Evolutionary conservation across 2,888 invertebrate species (phyloP), one percentile per base, ranked within the genome.

Genomic region (Mythimna ferrago): DNA sequence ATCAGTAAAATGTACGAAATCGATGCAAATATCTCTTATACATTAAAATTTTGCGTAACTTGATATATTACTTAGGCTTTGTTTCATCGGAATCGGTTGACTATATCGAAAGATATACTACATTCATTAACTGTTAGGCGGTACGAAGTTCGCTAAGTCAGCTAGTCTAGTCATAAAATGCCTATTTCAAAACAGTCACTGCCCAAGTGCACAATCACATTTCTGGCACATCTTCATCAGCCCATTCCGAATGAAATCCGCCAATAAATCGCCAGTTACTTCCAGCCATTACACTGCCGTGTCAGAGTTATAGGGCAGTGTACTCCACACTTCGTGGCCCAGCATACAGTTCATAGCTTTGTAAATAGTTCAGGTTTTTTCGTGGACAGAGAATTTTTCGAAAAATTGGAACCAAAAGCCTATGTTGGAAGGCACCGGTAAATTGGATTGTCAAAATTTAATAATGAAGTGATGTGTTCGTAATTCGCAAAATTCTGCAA

Each of bases 331-430:
- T 84, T 78, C 86, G 86, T 86, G 88, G 85, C 84, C 82, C 81
- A 86, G 88, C 87, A 85, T 88, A 86, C 88, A 87, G 84, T 86
- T 86, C 88, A 91, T 87, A 86, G 86, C 86, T 79, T 80, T 81
- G 84, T 86, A 86, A 90, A 91, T 89, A 89, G 86, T 87, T 87
- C 73, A 84, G 84, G 86, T 88, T 90, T 89, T 89, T 85, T 72
- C 73, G 66, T 68, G 78, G 48, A 79, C 62, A 48, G 48, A 71
- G 67, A 57, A 78, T 81, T 82, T 87, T 82, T 70, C 57, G 54
- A 32, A 38, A 80, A 62, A 62, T 73, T 26, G 35, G 9, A 48
- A 73, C 26, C 35, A 60, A 41, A 67, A 6, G 58, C 26, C 51
- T 11, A 9, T 69, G 48, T 51, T 68, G 63, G 19, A 38, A 48